Percentiles rank a stretch among this genome's conserved stretches.
phyloP scores from a whole-genome alignment of 2,888 invertebrate genomes.

The Cheilosia grossa region DNA sequence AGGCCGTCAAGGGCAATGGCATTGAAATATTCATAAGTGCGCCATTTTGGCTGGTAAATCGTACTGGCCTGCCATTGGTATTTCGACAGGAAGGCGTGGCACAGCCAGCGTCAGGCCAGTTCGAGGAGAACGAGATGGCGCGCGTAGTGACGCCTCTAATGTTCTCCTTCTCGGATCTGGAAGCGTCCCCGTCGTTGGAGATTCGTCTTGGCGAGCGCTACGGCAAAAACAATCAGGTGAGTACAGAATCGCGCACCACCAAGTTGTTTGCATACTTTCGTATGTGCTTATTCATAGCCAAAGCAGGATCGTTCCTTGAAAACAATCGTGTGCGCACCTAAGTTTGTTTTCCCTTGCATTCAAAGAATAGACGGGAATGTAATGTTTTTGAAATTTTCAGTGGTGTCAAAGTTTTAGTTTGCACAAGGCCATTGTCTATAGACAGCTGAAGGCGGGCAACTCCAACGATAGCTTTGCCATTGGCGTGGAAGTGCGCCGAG shows the following conservation, averaged over 20 bases:
- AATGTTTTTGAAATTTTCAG: constrained; percentile 79
- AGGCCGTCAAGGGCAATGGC: constrained; percentile 86
- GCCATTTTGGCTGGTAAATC: constrained; percentile 98
- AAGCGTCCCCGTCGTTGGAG: constrained; percentile 90
- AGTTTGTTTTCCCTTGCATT: too few relatives aligned
- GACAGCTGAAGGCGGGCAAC: constrained; percentile 84
- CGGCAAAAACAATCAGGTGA: constrained; percentile 85
- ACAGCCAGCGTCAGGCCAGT: constrained; percentile 93
- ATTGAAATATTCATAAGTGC: constrained; percentile 90
- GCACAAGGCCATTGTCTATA: constrained; percentile 90
- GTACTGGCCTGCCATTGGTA: constrained; percentile 97
- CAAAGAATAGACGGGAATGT: neutral
- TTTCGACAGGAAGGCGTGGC: constrained; percentile 94
- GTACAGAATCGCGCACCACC: too few relatives aligned
- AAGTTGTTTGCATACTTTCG: too few relatives aligned
- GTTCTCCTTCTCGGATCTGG: constrained; percentile 96
- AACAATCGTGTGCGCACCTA: neutral
- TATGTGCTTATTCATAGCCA: too few relatives aligned
- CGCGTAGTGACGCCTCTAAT: constrained; percentile 95
- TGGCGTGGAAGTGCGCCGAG: constrained; percentile 94
- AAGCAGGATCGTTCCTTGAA: neutral
- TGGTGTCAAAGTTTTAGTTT: constrained; percentile 95
- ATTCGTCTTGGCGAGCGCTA: constrained; percentile 89
- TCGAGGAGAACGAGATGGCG: constrained; percentile 96
- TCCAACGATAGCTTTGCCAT: constrained; percentile 85